A percentile compares a stretch with the other conserved stretches of the same genome.
Evolutionary conservation across 2,888 invertebrate genomes (phyloP).

Genomic region (Platycheirus rosarum): DNA sequence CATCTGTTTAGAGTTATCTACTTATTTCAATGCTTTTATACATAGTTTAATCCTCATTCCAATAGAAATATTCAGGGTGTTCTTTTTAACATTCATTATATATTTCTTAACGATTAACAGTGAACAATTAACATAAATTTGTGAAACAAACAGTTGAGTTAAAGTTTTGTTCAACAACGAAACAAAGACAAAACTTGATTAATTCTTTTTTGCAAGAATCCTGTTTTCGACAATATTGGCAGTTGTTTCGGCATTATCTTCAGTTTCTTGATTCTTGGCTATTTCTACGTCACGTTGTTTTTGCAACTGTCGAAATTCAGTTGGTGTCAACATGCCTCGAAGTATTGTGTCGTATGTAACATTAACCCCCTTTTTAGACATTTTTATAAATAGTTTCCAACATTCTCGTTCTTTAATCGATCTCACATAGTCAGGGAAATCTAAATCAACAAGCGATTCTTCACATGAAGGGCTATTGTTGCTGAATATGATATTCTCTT

Average conservation of each 20-base stretch:
- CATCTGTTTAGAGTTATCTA: too few relatives aligned
- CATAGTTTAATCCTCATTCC: too few relatives aligned
- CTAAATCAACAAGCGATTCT: conserved; percentile 75
- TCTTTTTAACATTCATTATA: conserved; percentile 45
- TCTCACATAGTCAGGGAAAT: conserved; percentile 83
- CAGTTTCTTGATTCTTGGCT: conserved; percentile 78
- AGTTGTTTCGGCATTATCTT: conserved; percentile 72
- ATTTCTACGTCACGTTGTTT: conserved; percentile 81
- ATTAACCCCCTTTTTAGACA: conserved; percentile 87
- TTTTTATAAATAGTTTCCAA: conserved; percentile 87
- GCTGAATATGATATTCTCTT: conserved; percentile 74
- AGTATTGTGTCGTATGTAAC: conserved; percentile 88
- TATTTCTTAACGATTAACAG: conserved; percentile 54
- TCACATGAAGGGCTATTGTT: neutral
- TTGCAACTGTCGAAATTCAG: conserved; percentile 87
- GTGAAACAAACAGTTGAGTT: conserved; percentile 3
- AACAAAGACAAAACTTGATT: too few relatives aligned
- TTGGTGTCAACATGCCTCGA: conserved; percentile 88
- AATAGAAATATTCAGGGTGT: too few relatives aligned
- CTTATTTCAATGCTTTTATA: too few relatives aligned
- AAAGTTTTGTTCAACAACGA: too few relatives aligned
- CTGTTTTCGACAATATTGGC: conserved; percentile 17
- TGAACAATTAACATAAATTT: conserved; percentile 13
- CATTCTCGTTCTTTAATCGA: conserved; percentile 86
- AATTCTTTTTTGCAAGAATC: neutral